A percentile compares a stretch with the other conserved stretches of the same genome.
These are phyloP conservation scores for Struthio camelus DNA, from an alignment of 2,113 vertebrate genomes.

Conservation along the genomic window DNA sequence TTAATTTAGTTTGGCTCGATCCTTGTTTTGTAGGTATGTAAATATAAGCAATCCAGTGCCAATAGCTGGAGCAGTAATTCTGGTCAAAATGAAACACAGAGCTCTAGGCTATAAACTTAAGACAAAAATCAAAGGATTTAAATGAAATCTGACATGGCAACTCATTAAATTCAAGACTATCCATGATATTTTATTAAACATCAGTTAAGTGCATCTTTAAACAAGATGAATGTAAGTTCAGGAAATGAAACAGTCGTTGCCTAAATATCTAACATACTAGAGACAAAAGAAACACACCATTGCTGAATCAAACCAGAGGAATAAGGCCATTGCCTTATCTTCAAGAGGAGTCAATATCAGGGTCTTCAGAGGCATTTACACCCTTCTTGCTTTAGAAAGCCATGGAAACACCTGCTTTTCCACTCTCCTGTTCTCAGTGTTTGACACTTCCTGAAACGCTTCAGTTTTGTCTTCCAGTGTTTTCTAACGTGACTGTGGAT, in stretches of 20 bases:
- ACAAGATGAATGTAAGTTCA: conserved; percentile 20
- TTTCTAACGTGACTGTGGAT: neutral
- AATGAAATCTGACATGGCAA: conserved; percentile 33
- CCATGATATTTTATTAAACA: conserved; percentile 13
- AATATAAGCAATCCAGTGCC: conserved; percentile 27
- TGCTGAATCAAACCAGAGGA: neutral
- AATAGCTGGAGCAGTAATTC: conserved; percentile 32
- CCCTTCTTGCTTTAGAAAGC: no score
- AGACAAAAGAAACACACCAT: conserved; percentile 2
- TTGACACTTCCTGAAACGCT: neutral
- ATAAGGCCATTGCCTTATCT: neutral
- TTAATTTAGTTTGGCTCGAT: conserved; percentile 61
- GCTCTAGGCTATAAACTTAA: conserved; percentile 36
- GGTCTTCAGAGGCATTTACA: neutral
- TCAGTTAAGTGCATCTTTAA: conserved; percentile 46
- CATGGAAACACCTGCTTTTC: neutral
- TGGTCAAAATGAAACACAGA: conserved; percentile 46
- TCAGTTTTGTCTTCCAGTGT: neutral
- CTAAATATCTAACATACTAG: neutral
- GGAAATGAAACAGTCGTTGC: conserved; percentile 47
- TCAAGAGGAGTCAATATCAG: neutral
- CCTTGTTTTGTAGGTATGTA: conserved; percentile 43
- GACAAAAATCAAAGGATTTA: conserved; percentile 59
- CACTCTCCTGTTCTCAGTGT: neutral
- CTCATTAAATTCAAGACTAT: conserved; percentile 25